Percentiles rank a stretch among this genome's conserved stretches.
Conservation (phyloP, 2,888 invertebrate genomes). For the Mesochorus sp. region DNA sequence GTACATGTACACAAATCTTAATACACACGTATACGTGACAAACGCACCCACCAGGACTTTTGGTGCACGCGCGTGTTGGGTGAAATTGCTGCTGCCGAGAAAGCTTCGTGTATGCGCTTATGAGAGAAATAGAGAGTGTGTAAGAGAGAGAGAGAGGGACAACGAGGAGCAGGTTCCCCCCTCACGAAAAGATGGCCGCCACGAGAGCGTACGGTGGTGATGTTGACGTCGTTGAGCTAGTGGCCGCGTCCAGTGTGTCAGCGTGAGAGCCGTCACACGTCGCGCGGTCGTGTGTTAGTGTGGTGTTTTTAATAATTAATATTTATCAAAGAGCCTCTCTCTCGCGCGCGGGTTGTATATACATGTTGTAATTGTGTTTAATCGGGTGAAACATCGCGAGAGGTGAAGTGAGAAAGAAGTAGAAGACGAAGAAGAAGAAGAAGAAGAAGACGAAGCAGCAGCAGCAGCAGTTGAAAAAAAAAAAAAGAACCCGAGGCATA, state of each 20-base stretch:
- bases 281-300: constrained; percentile 62
- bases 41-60: no score
- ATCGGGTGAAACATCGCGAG: background rate
- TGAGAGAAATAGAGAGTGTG: no score
- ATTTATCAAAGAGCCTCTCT: background rate
- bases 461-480: no score
- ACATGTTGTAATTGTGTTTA: no score
- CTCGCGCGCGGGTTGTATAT: no score
- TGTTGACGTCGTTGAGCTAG: constrained; percentile 78
- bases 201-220: constrained; percentile 80
- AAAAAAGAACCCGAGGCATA: background rate
- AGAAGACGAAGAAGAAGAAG: no score
- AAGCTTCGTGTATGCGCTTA: constrained; percentile 43
- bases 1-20: background rate
- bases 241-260: constrained; percentile 75
- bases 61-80: constrained; percentile 5
- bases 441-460: no score
- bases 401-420: constrained; percentile 3
- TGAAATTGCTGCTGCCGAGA: background rate
- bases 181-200: constrained; percentile 80
- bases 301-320: background rate
- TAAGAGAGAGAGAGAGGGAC: no score
- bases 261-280: constrained; percentile 71
- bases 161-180: no score
- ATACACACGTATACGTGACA: no score